Evolutionary conservation across 2,888 invertebrate genomes (phyloP).

Genomic region (Rhimphoctona megacephalus): DNA sequence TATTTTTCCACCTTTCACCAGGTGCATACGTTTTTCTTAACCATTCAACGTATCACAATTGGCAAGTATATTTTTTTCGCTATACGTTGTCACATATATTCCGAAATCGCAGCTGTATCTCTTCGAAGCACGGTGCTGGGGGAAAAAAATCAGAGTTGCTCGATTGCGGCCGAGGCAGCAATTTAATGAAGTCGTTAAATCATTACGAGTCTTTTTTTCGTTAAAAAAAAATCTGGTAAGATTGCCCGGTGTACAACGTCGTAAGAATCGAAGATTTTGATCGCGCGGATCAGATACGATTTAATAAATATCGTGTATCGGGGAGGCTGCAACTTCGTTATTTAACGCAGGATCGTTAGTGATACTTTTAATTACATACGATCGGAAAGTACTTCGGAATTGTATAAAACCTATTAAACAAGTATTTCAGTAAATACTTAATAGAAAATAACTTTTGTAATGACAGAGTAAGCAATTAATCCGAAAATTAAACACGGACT

Average conservation of each 20-base stretch:
- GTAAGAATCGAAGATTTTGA: constrained; percentile 30
- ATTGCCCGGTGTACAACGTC: constrained; percentile 16
- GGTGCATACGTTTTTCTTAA: constrained; percentile 19
- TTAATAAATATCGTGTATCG: constrained; percentile 29
- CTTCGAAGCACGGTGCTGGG: not conserved
- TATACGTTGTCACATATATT: not conserved
- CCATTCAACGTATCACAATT: constrained; percentile 17
- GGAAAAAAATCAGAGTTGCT: constrained; percentile 37
- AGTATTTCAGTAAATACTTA: not conserved
- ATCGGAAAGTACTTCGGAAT: not conserved
- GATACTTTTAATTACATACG: not conserved
- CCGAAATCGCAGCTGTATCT: constrained; percentile 42
- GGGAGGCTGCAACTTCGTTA: constrained; percentile 17
- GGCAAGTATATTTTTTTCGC: not conserved
- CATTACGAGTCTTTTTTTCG: constrained; percentile 10
- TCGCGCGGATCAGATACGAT: constrained; percentile 31
- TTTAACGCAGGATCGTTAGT: constrained; percentile 20
- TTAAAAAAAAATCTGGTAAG: constrained; percentile 2
- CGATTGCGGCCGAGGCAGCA: constrained; percentile 1
- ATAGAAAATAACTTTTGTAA: not conserved
- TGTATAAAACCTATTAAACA: not conserved
- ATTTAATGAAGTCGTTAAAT: constrained; percentile 42
- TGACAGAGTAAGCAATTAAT: not conserved
- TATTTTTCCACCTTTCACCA: not conserved
- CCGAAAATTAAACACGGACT: not conserved